phyloP scores from a whole-genome alignment of 2,797 vertebrate species.

The Echeneis naucrates region DNA sequence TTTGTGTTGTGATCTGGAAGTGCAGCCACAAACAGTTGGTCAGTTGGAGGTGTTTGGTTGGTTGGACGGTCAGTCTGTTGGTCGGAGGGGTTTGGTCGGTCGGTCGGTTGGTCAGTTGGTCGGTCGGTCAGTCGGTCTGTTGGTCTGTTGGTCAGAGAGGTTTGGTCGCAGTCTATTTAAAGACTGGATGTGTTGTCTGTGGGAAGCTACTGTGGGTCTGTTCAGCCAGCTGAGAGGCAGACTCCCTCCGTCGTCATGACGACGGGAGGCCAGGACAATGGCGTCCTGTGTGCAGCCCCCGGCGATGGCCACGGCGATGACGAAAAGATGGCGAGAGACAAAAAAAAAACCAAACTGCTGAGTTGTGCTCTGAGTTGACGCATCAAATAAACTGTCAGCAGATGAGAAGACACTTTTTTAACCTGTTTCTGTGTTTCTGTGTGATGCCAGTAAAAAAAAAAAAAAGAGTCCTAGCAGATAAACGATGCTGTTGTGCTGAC shows the following conservation, averaged over 20 bases:
- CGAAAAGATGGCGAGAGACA: constrained; percentile 63
- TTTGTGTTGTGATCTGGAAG: no score
- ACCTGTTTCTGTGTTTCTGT: background rate
- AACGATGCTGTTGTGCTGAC: background rate
- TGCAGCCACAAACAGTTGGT: no score
- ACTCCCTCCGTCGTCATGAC: constrained; percentile 69
- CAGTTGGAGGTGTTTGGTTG: no score
- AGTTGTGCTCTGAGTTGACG: constrained; percentile 42
- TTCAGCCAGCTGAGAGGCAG: constrained; percentile 69
- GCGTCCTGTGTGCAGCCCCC: constrained; percentile 66
- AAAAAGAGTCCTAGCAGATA: background rate
- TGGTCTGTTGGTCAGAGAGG: no score
- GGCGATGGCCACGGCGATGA: constrained; percentile 53
- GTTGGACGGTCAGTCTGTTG: no score
- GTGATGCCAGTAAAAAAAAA: background rate
- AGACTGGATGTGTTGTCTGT: constrained; percentile 22
- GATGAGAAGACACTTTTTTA: background rate
- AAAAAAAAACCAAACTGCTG: constrained; percentile 48
- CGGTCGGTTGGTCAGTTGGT: no score
- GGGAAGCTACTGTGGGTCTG: constrained; percentile 61
- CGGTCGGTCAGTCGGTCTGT: no score
- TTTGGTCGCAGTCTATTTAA: no score
- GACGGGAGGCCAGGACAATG: constrained; percentile 74
- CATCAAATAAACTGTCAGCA: constrained; percentile 31
- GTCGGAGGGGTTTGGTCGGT: no score